Conservation (phyloP, 2,888 invertebrate genomes). For the Ditylenchus weischeri region DNA sequence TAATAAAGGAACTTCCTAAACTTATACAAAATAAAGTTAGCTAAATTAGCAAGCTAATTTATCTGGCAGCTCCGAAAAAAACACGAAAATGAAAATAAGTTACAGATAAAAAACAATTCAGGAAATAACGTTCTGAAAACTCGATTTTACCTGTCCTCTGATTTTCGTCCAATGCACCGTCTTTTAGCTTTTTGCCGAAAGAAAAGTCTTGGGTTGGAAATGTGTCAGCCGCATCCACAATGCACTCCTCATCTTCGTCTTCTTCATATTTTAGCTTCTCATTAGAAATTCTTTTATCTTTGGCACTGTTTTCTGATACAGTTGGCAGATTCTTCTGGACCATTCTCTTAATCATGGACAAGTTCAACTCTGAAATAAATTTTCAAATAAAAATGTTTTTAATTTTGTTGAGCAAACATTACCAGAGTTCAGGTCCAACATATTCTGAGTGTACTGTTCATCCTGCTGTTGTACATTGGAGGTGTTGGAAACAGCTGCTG, state of each 20-base stretch:
- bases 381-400: background rate
- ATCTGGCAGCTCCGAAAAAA: no score
- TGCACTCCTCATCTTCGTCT: constrained; percentile 15
- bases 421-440: constrained; percentile 24
- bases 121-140: no score
- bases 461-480: constrained; percentile 8
- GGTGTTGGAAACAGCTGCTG: background rate
- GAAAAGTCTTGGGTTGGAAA: background rate
- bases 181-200: constrained; percentile 4
- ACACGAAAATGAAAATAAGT: no score
- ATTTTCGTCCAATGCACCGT: constrained; percentile 1
- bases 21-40: no score
- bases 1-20: no score
- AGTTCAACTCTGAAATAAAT: constrained; percentile 45
- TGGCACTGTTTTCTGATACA: no score
- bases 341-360: constrained; percentile 48
- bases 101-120: no score
- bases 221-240: constrained; percentile 20
- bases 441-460: constrained; percentile 3
- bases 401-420: background rate
- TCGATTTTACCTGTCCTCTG: background rate
- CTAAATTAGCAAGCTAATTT: no score
- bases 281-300: background rate
- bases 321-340: constrained; percentile 33
- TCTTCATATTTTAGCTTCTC: constrained; percentile 11